Percentiles rank a stretch among this genome's conserved stretches.
Evolutionary conservation across 2,113 vertebrate species (phyloP).

Genomic region (Stigmatopora argus): DNA sequence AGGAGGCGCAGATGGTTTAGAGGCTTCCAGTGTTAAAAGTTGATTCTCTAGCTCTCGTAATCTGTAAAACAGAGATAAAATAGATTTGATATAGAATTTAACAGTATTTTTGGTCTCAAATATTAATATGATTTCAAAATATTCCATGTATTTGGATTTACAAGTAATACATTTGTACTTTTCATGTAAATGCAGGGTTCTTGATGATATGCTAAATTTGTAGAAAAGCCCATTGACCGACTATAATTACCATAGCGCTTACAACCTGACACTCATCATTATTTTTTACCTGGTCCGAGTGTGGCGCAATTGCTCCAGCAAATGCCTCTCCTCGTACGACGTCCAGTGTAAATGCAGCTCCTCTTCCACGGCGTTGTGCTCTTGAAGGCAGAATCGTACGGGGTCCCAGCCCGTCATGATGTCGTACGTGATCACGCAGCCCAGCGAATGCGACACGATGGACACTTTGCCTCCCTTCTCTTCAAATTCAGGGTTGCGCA

Average conservation of each 20-base stretch:
- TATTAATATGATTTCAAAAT: not conserved
- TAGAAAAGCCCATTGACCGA: not conserved
- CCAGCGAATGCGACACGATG: slow-evolving; percentile 93
- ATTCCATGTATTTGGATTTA: not conserved
- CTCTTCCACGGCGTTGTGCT: slow-evolving; percentile 82
- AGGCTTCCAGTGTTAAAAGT: slow-evolving; percentile 78
- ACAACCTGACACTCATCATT: not conserved
- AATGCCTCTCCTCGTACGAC: slow-evolving; percentile 79
- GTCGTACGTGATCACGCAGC: slow-evolving; percentile 96
- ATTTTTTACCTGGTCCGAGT: slow-evolving; percentile 77
- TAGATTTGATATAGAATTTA: not conserved
- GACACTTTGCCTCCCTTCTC: slow-evolving; percentile 91
- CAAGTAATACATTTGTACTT: not conserved
- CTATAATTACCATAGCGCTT: not conserved
- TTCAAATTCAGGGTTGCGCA: slow-evolving; percentile 93
- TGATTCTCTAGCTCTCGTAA: slow-evolving; percentile 86
- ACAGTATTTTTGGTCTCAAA: not conserved
- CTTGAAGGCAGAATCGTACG: slow-evolving; percentile 84
- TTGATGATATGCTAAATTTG: not conserved
- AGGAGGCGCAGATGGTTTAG: slow-evolving; percentile 75
- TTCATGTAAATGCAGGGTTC: not conserved
- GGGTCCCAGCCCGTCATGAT: slow-evolving; percentile 99
- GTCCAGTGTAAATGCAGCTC: slow-evolving; percentile 76
- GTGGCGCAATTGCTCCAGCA: slow-evolving; percentile 82
- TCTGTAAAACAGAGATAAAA: slow-evolving; percentile 54